These are phyloP conservation scores for Nycticryphes semicollaris DNA, from an alignment of 2,113 vertebrate genomes.

Conservation along the genomic window DNA sequence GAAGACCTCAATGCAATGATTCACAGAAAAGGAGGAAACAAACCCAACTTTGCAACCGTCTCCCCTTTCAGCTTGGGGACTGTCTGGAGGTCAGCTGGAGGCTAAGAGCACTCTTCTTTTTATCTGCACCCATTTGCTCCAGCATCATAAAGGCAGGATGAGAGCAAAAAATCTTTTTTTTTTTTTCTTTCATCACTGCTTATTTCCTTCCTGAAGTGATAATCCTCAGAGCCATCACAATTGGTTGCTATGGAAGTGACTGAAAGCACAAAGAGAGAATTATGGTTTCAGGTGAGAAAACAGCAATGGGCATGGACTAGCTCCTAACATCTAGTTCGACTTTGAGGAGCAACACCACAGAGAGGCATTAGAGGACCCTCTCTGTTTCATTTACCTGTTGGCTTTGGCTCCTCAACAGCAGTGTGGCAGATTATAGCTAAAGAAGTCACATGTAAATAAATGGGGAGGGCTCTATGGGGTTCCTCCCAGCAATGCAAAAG, in stretches of 20 bases:
- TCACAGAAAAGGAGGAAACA: slow-evolving; percentile 12
- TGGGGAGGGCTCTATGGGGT: neutral
- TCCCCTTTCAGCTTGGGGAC: neutral
- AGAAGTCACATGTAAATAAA: neutral
- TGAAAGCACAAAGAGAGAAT: slow-evolving; percentile 49
- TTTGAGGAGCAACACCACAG: neutral
- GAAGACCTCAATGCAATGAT: neutral
- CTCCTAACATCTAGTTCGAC: neutral
- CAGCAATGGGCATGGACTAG: neutral
- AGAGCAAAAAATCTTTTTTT: neutral
- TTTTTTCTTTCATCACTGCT: neutral
- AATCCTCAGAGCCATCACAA: slow-evolving; percentile 31
- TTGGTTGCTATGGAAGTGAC: slow-evolving; percentile 60
- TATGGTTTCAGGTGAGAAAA: slow-evolving; percentile 61
- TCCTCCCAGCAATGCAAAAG: neutral
- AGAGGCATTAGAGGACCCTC: neutral
- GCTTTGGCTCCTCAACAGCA: neutral
- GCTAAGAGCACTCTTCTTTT: neutral
- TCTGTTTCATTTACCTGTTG: neutral
- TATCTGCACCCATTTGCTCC: neutral
- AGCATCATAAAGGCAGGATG: neutral
- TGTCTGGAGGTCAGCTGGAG: neutral
- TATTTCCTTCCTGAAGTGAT: slow-evolving; percentile 34
- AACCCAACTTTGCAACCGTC: neutral
- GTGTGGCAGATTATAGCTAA: neutral